Base-by-base conservation (phyloP, 37 sponge, comb jelly and placozoan genomes). In the Cliona cf. orientalis region DNA sequence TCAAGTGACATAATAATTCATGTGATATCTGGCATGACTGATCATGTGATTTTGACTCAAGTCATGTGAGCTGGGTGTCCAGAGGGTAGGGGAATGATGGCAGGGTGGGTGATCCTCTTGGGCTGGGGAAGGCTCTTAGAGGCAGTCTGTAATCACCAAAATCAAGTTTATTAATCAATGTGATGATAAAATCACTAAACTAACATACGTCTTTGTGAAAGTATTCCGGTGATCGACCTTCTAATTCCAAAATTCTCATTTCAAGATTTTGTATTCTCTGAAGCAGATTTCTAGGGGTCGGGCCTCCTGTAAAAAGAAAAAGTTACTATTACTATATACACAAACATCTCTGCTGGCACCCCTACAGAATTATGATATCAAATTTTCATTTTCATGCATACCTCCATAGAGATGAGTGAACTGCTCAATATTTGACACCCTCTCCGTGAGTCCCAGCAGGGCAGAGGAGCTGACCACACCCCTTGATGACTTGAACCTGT, bases 241-340 rank as follows among this genome's bases (percentile, higher is more conserved):
- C 88, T n/a, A 87, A 19, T 7, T 64, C 58, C 44, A 87, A 62
- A 29, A 87, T 41, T 23, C 75, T 79, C 64, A 49, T 64, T 62
- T 87, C 88, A 33, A 87, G 55, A 9, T 57, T 53, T 3, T 49
- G 46, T 35, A 87, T 69, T 43, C 88, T 64, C 61, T 74, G 75
- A 21, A 87, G 28, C 46, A 87, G 42, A 32, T 85, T 78, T 42
- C 57, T 63, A 22, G 78, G 85, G 31, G 70, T 82, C 46, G 23
- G 12, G 17, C 71, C 71, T 3, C 44, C 81, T 69, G 40, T 9
- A 35, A 34, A 26, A 25, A 25, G 23, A n/a, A 3, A 2, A 49
- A 49, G 55, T 11, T 19, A 17, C 55, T 19, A 17, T 17, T 49
- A 49, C 55, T 49, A n/a, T 17, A 49, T 19, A 49, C 55, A 49